Base-by-base conservation (phyloP, 2,797 vertebrate species). In the Tarsius wallacei region DNA sequence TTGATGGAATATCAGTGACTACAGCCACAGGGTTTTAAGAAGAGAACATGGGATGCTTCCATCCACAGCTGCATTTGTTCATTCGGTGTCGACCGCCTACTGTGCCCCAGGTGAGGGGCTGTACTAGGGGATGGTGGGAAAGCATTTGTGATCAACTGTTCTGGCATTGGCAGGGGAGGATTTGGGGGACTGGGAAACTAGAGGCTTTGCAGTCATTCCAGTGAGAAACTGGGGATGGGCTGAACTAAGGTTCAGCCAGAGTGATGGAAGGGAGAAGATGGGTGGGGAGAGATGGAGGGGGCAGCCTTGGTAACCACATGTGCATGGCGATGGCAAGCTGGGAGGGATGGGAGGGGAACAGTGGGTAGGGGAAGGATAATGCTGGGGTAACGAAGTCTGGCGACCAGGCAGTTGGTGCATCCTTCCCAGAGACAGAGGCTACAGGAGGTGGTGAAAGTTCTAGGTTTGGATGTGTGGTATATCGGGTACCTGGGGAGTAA, bases 21-120 rank as follows among this genome's bases (percentile, higher is more conserved):
- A 36, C 11, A 47, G 59, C 16, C 16, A 5, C 2, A n/a, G 49
- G 49, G 19, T 24, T 87, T 53, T 36, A 59, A 24, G 91, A 82
- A 36, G 89, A 80, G 42, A 47, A 36, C 10, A 73, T 2, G 47
- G 42, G 19, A 0, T 0, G 8, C 24, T 3, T 55, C 31, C 1
- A 4, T 49, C 5, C 7, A 6, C 47, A 8, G 47, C 5, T 22
- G 47, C 12, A 1, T 5, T 10, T 1, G 0, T 0, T 3, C 36
- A 0, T 2, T 57, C 2, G 0, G 1, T 0, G 0, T 1, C 2
- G 16, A 12, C 15, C 42, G 0, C 17, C 1, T 1, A 0, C 76
- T 17, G 26, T 0, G 16, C 7, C 11, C 63, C 19, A 6, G 84
- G 61, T 24, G n/a, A 81, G 7, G 0, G n/a, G 80, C 12, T 13